Base-by-base conservation (phyloP, 2,797 vertebrate genomes). In the Chloroceryle amazona region DNA sequence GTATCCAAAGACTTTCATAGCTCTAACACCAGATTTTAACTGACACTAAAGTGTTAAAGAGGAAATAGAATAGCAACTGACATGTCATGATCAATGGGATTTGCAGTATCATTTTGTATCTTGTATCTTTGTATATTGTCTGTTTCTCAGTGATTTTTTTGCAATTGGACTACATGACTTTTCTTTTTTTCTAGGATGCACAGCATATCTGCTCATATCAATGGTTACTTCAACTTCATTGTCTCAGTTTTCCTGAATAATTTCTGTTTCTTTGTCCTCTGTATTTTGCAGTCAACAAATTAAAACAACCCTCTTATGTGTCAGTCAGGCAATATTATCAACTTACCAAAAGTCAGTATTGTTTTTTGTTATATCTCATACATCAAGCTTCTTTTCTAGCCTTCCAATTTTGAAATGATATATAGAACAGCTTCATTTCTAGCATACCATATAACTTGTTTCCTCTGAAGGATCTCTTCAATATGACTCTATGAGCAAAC, bases 41-140 rank as follows among this genome's bases (percentile, higher is more conserved):
- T 39, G 29, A 65, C 25, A 51, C 1, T 1, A 78, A 3, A 33
- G 4, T 41, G 4, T 54, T 39, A 66, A 20, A 55, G 31, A 33
- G 23, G 15, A 79, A 85, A 82, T 79, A 10, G 16, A 87, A 47
- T 13, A 62, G 1, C 5, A 47, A 41, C 2, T 2, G 47, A 49
- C 1, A 41, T 29, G 3, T 13, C 8, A 11, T 2, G 5, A 20
- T 25, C 3, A 13, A 11, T 20, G 6, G 71, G 5, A 67, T 67
- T 42, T 87, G 1, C 1, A 3, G 12, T 66, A 28, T 51, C 66
- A 41, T 15, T 23, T 54, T 60, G 7, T 46, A 23, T 52, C 11
- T 54, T 60, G 7, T 46, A 28, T 44, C 11, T 66, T 76, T 68
- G 17, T 37, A 13, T 51, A 3, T n/a, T 70, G 2, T 19, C 22